These are phyloP conservation scores for Listronotus bonariensis DNA, from an alignment of 1,140 invertebrate genomes.

Conservation along the genomic window DNA sequence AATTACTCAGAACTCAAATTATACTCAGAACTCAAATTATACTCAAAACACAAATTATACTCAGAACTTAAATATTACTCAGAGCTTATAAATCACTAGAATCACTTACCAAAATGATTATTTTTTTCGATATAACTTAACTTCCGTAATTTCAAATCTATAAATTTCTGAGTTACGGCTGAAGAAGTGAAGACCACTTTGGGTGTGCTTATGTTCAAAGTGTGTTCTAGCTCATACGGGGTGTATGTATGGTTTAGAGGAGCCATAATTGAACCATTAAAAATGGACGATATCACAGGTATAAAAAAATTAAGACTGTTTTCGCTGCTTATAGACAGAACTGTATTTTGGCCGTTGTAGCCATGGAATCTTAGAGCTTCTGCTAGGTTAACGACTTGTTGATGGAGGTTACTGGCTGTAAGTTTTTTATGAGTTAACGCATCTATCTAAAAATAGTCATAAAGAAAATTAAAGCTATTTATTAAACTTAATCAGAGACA, in stretches of 20 bases:
- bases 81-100: too few relatives aligned
- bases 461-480: too few relatives aligned
- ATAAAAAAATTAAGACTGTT: slow-evolving; percentile 62
- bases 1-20: too few relatives aligned
- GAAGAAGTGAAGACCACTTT: slow-evolving; percentile 57
- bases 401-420: slow-evolving; percentile 25
- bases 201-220: slow-evolving; percentile 59
- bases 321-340: slow-evolving; percentile 62
- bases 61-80: too few relatives aligned
- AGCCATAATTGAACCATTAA: slow-evolving; percentile 60
- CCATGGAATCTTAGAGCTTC: slow-evolving; percentile 31
- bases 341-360: slow-evolving; percentile 38
- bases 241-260: slow-evolving; percentile 65
- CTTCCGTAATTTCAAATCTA: slow-evolving; percentile 31
- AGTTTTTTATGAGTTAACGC: slow-evolving; percentile 3
- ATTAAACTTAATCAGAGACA: too few relatives aligned
- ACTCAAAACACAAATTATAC: too few relatives aligned
- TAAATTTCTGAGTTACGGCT: slow-evolving; percentile 36
- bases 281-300: slow-evolving; percentile 58
- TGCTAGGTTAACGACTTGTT: slow-evolving; percentile 37
- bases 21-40: too few relatives aligned
- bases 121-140: slow-evolving; percentile 37
- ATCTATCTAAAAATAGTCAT: too few relatives aligned
- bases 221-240: slow-evolving; percentile 59
- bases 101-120: slow-evolving; percentile 38